Evolutionary conservation across 2,888 invertebrate genomes (phyloP).

Genomic region (Dryobota labecula): DNA sequence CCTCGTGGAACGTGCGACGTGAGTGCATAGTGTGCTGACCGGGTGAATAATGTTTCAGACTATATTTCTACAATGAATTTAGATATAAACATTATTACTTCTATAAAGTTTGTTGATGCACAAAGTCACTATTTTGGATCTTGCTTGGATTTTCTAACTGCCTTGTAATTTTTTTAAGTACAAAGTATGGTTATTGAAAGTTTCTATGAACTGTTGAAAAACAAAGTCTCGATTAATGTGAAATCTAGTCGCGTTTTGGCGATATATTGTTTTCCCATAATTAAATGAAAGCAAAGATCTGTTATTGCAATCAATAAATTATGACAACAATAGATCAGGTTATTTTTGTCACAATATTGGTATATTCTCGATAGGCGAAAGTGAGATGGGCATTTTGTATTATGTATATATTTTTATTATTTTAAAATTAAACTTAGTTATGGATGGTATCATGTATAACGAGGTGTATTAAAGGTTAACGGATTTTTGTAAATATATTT

Average conservation of each 20-base stretch:
- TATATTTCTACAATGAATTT: constrained; percentile 65
- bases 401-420: constrained; percentile 77
- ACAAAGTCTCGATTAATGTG: constrained; percentile 63
- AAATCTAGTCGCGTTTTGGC: constrained; percentile 68
- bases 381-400: constrained; percentile 79
- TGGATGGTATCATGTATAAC: constrained; percentile 70
- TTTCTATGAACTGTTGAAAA: constrained; percentile 76
- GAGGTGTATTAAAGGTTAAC: constrained; percentile 77
- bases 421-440: constrained; percentile 72
- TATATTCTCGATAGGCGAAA: constrained; percentile 65
- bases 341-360: constrained; percentile 59
- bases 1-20: constrained; percentile 21
- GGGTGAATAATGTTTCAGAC: constrained; percentile 55
- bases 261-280: constrained; percentile 59
- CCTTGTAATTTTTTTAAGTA: constrained; percentile 84
- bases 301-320: constrained; percentile 51
- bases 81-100: constrained; percentile 60
- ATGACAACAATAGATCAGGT: constrained; percentile 53
- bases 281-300: constrained; percentile 44
- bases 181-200: constrained; percentile 76
- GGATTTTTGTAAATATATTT: constrained; percentile 87
- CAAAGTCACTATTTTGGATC: constrained; percentile 78
- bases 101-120: constrained; percentile 75
- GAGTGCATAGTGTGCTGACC: constrained; percentile 48
- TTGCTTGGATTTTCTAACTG: constrained; percentile 76